A percentile compares a stretch with the other conserved stretches of the same genome.
phyloP scores from a whole-genome alignment of 2,113 vertebrate species.

The Caranx melampygus region DNA sequence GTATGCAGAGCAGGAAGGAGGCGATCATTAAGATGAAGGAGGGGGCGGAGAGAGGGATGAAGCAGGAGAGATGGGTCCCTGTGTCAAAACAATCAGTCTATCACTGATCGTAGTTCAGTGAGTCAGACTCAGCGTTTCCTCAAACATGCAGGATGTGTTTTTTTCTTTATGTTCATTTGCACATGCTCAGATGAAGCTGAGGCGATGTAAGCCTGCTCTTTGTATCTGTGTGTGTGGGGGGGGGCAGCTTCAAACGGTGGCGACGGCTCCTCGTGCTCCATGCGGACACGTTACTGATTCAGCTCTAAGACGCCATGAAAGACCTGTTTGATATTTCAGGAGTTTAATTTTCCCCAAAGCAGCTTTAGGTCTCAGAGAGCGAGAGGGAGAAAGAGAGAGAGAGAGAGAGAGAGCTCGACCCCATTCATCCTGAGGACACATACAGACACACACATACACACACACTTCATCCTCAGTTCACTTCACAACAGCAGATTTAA shows the following conservation, averaged over 20 bases:
- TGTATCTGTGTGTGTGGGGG: conserved; percentile 32
- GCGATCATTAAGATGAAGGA: conserved; percentile 11
- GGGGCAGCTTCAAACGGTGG: conserved; percentile 55
- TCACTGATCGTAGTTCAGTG: conserved; percentile 13
- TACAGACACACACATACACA: no score
- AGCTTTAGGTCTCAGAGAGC: conserved; percentile 37
- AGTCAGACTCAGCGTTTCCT: conserved; percentile 4
- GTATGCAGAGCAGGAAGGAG: not conserved
- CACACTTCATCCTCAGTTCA: no score
- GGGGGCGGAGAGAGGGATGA: not conserved
- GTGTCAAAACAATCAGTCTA: conserved; percentile 8
- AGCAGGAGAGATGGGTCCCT: not conserved
- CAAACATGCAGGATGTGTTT: conserved; percentile 31
- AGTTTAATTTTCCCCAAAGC: conserved; percentile 54
- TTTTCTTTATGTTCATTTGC: conserved; percentile 47
- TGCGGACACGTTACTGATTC: conserved; percentile 42
- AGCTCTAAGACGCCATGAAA: conserved; percentile 46
- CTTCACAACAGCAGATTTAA: no score
- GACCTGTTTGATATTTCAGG: conserved; percentile 57
- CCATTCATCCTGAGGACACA: no score
- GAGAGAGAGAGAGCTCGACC: no score
- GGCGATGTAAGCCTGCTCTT: conserved; percentile 13
- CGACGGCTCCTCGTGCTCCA: conserved; percentile 42
- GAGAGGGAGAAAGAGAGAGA: no score
- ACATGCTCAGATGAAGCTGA: conserved; percentile 20